Base-by-base conservation (phyloP, 2,113 vertebrate species). In the Rallus limicola region DNA sequence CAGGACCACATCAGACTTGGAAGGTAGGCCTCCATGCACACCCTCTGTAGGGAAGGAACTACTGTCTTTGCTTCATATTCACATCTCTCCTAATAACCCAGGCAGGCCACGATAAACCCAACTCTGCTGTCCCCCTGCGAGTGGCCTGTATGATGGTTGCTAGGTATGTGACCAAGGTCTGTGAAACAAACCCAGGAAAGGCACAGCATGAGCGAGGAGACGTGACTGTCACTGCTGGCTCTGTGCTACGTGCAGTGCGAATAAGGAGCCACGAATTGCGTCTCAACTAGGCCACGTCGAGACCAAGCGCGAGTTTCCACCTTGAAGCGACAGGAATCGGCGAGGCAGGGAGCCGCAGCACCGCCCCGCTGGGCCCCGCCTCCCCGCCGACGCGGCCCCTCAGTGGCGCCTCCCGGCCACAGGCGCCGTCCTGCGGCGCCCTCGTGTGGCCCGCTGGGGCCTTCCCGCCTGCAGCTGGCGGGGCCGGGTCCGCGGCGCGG, bases 181-280 rank as follows among this genome's bases (percentile, higher is more conserved):
- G 9, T 11, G 6, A 9, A 52, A 46, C 42, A 21, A 46, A 8
- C 6, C 0, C 72, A 28, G n/a, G 36, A 31, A 58, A 38, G 29
- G 11, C 44, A 7, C 13, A 5, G 34, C 0, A 1, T 20, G 25
- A 10, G 23, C 2, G 0, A 60, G 42, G 16, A 15, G 21, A 3
- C 14, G 3, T 16, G 26, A 10, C 28, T 18, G 80, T 6, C 17
- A 26, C 17, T 34, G 13, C 14, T 8, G 2, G 0, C 6, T 5
- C 71, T 31, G 33, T 28, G 55, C n/a, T 42, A 21, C 38, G 26
- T 6, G 23, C 25, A 10, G 8, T 1, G 16, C 5, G 16, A 33
- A 38, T 9, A 4, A 58, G 8, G 7, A 46, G 8, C 24, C 26
- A 6, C 5, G 26, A 36, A 17, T 0, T 11, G 42, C 16, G 42